A percentile compares a stretch with the other conserved stretches of the same genome.
phyloP scores from a whole-genome alignment of 2,113 vertebrate species.

The Phrynosoma platyrhinos region DNA sequence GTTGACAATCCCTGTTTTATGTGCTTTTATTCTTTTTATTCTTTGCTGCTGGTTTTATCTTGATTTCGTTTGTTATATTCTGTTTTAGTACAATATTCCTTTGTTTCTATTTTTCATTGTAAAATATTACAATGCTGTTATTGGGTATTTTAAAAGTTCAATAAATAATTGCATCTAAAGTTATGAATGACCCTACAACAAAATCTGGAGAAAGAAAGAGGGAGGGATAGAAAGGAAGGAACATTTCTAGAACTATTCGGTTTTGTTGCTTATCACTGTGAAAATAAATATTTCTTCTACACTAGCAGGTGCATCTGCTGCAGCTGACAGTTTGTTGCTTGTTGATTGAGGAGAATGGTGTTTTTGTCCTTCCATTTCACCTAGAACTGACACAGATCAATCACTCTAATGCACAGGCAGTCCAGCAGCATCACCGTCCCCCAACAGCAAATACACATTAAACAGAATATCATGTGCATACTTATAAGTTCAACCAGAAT shows the following conservation, averaged over 20 bases:
- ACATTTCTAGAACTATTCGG: neutral
- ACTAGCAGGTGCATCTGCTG: neutral
- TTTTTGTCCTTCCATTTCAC: neutral
- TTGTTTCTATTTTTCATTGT: neutral
- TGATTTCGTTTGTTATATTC: neutral
- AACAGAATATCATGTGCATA: neutral
- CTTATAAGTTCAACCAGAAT: neutral
- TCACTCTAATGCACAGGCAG: neutral
- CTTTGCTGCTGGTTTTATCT: neutral
- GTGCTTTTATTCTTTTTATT: too few species aligned
- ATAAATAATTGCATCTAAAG: too few species aligned
- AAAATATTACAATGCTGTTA: neutral
- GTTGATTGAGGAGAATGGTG: neutral
- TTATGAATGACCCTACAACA: neutral
- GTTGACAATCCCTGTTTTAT: too few species aligned
- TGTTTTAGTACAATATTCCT: neutral
- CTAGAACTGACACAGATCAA: neutral
- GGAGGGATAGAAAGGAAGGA: too few species aligned
- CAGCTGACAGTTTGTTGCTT: neutral
- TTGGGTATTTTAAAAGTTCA: neutral
- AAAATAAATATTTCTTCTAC: constrained; percentile 24
- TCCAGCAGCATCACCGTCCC: neutral
- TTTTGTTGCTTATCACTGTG: neutral
- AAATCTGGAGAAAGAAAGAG: neutral
- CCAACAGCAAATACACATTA: neutral